phyloP scores from a whole-genome alignment of 2,888 invertebrate genomes.

The Abscondita cerata region DNA sequence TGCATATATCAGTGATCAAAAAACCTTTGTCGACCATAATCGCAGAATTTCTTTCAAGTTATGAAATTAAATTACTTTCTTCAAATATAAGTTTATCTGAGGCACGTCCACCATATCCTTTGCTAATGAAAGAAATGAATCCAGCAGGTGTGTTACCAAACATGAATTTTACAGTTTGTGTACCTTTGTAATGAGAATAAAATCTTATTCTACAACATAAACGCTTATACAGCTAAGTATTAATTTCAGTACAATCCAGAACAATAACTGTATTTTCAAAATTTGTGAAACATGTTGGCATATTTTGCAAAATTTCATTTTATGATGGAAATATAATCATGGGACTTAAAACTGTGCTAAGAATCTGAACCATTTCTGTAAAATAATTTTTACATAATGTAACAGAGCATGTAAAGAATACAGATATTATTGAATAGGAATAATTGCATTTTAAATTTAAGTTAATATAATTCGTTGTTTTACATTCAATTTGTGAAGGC shows the following conservation, averaged over 20 bases:
- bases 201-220: not conserved
- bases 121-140: not conserved
- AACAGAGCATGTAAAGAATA: too few species aligned
- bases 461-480: not conserved
- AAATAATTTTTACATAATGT: not conserved
- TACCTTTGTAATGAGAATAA: not conserved
- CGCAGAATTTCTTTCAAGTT: not conserved
- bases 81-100: not conserved
- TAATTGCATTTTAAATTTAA: not conserved
- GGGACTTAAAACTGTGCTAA: not conserved
- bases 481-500: not conserved
- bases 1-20: not conserved
- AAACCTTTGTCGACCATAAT: not conserved
- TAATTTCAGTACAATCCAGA: not conserved
- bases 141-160: not conserved
- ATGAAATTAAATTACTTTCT: not conserved
- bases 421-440: not conserved
- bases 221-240: not conserved
- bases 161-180: not conserved
- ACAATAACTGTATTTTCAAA: not conserved
- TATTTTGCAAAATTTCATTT: not conserved
- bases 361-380: not conserved
- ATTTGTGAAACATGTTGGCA: not conserved
- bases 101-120: not conserved
- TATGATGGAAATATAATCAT: not conserved